Conservation (phyloP, 23 tunicate genomes). For the Ciona savignyi region DNA sequence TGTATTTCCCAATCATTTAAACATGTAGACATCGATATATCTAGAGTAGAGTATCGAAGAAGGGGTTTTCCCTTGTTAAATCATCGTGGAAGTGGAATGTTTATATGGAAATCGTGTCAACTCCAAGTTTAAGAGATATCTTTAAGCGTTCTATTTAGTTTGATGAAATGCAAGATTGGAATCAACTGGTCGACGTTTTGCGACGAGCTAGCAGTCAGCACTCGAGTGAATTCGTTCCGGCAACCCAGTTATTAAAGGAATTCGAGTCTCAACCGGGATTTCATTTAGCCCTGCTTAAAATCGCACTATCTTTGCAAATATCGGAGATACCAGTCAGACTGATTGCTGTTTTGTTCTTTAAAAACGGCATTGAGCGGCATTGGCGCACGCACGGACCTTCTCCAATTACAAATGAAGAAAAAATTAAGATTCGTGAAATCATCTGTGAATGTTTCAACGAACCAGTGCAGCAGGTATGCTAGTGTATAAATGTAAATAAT, state of each 20-base stretch:
- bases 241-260: constrained; percentile 21
- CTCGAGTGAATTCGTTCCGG: constrained; percentile 17
- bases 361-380: constrained; percentile 71
- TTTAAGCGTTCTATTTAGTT: no score
- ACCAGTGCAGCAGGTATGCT: constrained; percentile 29
- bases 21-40: no score
- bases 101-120: no score
- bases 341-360: constrained; percentile 52
- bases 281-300: constrained; percentile 26
- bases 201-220: constrained; percentile 15
- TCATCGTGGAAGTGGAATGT: no score
- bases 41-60: no score
- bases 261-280: constrained; percentile 12
- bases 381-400: constrained; percentile 59
- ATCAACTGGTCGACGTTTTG: constrained; percentile 4
- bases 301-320: constrained; percentile 6
- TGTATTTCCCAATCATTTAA: no score
- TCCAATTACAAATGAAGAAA: constrained; percentile 27
- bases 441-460: constrained; percentile 41
- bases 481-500: no score
- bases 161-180: no score
- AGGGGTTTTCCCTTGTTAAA: no score
- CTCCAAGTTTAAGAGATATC: no score
- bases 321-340: constrained; percentile 39
- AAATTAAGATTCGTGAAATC: constrained; percentile 28